A percentile compares a stretch with the other conserved stretches of the same genome.
Conservation (phyloP, 2,113 vertebrate genomes). For the Nothoprocta pentlandii region DNA sequence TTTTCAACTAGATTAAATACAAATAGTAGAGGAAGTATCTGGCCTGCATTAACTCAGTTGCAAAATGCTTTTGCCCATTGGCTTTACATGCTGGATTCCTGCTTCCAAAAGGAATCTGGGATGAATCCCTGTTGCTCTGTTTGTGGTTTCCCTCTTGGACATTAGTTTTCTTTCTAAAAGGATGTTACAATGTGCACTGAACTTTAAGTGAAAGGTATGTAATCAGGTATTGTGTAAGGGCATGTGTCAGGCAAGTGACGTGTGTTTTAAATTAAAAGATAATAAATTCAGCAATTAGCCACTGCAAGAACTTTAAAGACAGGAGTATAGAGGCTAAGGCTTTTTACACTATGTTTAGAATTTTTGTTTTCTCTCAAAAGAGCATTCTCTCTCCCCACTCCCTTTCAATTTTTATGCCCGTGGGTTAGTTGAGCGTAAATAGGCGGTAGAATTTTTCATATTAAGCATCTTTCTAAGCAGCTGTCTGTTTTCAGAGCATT, state of each 20-base stretch:
- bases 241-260: neutral
- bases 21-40: neutral
- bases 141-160: neutral
- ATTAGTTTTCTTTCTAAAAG: neutral
- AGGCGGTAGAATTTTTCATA: neutral
- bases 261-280: too few species aligned
- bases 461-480: neutral
- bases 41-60: neutral
- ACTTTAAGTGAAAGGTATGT: neutral
- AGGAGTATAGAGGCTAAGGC: neutral
- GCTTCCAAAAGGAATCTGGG: neutral
- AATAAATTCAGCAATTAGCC: neutral
- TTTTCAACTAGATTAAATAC: neutral
- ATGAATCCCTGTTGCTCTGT: neutral
- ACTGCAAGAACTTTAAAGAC: neutral
- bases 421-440: neutral
- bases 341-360: neutral
- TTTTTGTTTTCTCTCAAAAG: neutral
- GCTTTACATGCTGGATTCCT: neutral
- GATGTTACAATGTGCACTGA: neutral
- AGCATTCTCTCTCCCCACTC: fast-evolving
- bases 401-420: neutral
- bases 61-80: neutral
- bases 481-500: neutral
- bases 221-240: neutral